Base-by-base conservation (phyloP, 2,113 vertebrate genomes). In the Larimichthys polyactis region DNA sequence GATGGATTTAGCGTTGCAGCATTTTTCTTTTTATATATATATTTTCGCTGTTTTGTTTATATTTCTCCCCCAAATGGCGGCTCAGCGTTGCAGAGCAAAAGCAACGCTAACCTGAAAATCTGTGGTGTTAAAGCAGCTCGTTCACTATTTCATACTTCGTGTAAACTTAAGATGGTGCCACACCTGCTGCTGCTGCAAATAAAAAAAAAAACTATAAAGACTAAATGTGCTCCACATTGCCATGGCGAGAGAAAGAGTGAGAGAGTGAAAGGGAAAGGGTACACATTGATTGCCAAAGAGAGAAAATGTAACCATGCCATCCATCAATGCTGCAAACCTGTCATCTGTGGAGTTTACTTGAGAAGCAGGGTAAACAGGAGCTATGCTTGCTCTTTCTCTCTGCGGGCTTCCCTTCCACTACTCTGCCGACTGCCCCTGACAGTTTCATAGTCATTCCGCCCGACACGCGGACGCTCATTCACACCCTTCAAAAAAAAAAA, bases 291-390 rank as follows among this genome's bases (percentile, higher is more conserved):
- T 82, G 77, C 71, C 67, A 75, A 81, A 81, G 63, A 80, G 49
- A 83, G 81, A 60, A 76, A 89, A 75, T 63, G 66, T 79, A 80
- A 84, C 69, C 75, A 29, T 52, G 84, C 63, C 82, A 90, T 92
- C 75, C 82, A 89, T 93, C 91, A 90, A n/a, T 52, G 74, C 67
- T 40, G 78, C 51, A 68, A 66, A 88, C 57, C 83, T 91, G 91
- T 91, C 91, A 90, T 89, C 55, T 78, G 82, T 72, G 51, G 74
- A 78, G 81, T 90, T 90, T 81, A 82, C 75, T 84, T 67, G 67
- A 80, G 75, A 67, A 75, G 78, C 55, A 62, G 78, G 29, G 46
- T 79, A 85, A 88, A 81, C 73, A 75, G 78, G 63, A 88, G 78
- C 64, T 62, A n/a, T 59, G 76, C 81, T 71, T 62, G 58, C 78